Conservation (phyloP, 2,797 vertebrate species). For the Macropodus opercularis region DNA sequence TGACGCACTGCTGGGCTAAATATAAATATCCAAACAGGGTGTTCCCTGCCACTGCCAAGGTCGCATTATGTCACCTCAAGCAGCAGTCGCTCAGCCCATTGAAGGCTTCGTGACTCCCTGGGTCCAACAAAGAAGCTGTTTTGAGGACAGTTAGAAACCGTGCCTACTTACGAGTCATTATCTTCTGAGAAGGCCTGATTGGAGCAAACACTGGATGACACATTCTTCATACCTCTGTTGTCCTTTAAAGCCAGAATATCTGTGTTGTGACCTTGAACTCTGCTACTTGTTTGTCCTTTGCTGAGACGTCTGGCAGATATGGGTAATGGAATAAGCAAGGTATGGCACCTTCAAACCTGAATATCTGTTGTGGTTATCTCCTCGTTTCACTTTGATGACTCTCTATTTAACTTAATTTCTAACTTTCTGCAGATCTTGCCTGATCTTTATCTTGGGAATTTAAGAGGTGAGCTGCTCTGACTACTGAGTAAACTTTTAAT, state of each 20-base stretch:
- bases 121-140: conserved; percentile 10
- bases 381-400: neutral
- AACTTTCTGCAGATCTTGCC: conserved; percentile 84
- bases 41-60: conserved; percentile 49
- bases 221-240: neutral
- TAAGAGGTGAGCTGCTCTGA: conserved; percentile 86
- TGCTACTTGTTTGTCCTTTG: neutral
- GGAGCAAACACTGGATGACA: neutral
- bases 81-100: conserved; percentile 12
- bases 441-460: conserved; percentile 89
- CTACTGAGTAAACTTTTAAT: conserved; percentile 41
- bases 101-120: conserved; percentile 35
- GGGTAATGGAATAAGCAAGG: conserved; percentile 81
- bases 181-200: neutral
- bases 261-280: neutral
- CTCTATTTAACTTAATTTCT: neutral
- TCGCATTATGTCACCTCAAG: conserved; percentile 67
- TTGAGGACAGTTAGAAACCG: conserved; percentile 9
- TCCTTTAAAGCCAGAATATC: neutral
- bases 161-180: neutral
- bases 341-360: conserved; percentile 24
- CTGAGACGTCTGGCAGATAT: conserved; percentile 38
- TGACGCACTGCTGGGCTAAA: conserved; percentile 67
- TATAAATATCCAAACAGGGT: conserved; percentile 55
- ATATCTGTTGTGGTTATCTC: neutral